phyloP scores from a whole-genome alignment of 1,140 invertebrate genomes.

The Vollenhovia emeryi region DNA sequence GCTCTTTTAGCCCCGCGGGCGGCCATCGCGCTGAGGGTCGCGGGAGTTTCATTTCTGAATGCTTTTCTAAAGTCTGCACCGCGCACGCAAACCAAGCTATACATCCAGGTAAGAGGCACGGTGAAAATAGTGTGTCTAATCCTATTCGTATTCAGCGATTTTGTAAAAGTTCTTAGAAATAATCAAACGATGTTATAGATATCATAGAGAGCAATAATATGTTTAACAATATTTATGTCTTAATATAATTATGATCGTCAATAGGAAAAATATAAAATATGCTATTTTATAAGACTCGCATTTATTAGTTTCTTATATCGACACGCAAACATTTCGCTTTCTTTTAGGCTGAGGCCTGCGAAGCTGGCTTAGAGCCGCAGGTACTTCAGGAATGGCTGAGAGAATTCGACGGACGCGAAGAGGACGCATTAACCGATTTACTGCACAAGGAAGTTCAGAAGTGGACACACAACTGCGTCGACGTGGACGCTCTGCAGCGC shows the following conservation, averaged over 20 bases:
- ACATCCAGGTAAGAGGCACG: conserved; percentile 90
- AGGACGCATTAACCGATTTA: conserved; percentile 75
- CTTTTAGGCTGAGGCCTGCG: conserved; percentile 82
- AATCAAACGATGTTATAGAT: no score
- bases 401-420: conserved; percentile 82
- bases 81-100: conserved; percentile 91
- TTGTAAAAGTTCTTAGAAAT: no score
- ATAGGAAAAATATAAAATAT: neutral
- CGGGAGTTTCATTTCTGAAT: conserved; percentile 94
- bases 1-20: conserved; percentile 91
- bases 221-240: neutral
- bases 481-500: conserved; percentile 81
- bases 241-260: neutral
- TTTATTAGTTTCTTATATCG: neutral
- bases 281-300: neutral
- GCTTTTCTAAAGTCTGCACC: conserved; percentile 91
- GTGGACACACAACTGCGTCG: conserved; percentile 82
- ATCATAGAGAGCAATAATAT: neutral
- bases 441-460: conserved; percentile 81
- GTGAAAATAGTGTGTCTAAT: neutral
- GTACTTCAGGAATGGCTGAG: conserved; percentile 91
- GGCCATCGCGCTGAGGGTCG: conserved; percentile 91
- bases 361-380: conserved; percentile 83
- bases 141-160: no score
- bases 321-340: neutral